Base-by-base conservation (phyloP, 35 echinoderm and acorn worm genomes). In the Ptychodera flava region DNA sequence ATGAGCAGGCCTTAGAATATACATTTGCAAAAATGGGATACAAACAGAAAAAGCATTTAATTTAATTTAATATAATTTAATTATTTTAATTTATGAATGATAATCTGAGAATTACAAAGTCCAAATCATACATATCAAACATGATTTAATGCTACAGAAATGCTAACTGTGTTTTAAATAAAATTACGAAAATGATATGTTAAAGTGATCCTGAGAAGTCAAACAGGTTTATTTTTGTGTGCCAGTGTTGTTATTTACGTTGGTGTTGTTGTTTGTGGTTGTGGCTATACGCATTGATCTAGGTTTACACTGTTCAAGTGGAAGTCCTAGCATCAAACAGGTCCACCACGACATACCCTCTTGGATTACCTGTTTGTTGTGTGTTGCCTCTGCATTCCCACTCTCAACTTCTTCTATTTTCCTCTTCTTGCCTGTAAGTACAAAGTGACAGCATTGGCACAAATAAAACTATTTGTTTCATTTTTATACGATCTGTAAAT, bases 291-390 rank as follows among this genome's bases (percentile, higher is more conserved):
- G 45, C 22, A 64, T 22, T 64, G 45, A 64, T 64, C 45, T 64
- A 22, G 95, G 92, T 33, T 83, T 89, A n/a, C 83, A 87, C 0
- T 98, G 89, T 0, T 94, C 90, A 35, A 94, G 87, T 32, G 90
- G 35, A 16, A 94, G 34, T 34, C 88, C 95, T 31, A 99, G 92
- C 91, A 94, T 94, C 33, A 99, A 82, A 78, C 96, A 99, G 30
- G 36, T 97, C 94, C 94, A 97, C 91, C 90, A 97, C 6, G 94
- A 97, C 94, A 97, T 97, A 16, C 91, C 94, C 52, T 97, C 94
- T 78, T 97, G 80, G 16, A 97, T 78, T 30, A 90, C 89, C 32
- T 90, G 85, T 76, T 97, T 93, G 38, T 79, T 79, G 53, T 76
- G 6, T 64, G 45, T 12, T 64, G 6, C 45, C 22, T 64, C 45